These are phyloP conservation scores for Aspidapion aeneum DNA, from an alignment of 2,888 invertebrate genomes.

Conservation along the genomic window DNA sequence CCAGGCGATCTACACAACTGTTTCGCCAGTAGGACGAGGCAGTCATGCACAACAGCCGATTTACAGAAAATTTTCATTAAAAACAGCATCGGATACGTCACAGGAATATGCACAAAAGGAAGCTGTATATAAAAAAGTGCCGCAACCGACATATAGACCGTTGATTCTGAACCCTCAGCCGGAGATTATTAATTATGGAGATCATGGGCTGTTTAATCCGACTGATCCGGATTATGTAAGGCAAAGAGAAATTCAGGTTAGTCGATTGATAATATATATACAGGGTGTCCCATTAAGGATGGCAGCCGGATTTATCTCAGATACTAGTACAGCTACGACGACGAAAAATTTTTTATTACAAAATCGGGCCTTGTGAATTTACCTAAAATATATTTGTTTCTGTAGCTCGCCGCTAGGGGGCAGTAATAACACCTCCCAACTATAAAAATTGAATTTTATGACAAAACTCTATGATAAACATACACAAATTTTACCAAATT, in stretches of 20 bases:
- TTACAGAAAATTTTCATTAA: neutral
- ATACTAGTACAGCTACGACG: no score
- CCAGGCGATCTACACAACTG: conserved; percentile 13
- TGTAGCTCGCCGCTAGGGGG: no score
- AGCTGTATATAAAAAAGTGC: neutral
- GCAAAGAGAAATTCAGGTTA: neutral
- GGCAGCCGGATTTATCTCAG: no score
- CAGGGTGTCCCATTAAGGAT: no score
- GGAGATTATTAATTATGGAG: conserved; percentile 22
- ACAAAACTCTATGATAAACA: no score
- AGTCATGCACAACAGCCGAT: neutral
- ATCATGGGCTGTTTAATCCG: conserved; percentile 18
- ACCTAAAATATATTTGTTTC: no score
- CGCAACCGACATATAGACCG: conserved; percentile 2
- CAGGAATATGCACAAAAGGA: neutral
- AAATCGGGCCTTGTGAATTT: no score
- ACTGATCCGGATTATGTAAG: neutral
- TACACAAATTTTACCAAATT: no score
- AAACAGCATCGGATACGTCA: no score
- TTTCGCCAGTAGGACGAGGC: neutral
- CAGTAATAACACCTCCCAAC: no score
- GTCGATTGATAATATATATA: neutral
- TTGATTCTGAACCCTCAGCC: conserved; percentile 14
- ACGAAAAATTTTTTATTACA: no score
- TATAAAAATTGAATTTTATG: no score